Conservation (phyloP, 1,140 invertebrate species). For the Archegozetes longisetosus region DNA sequence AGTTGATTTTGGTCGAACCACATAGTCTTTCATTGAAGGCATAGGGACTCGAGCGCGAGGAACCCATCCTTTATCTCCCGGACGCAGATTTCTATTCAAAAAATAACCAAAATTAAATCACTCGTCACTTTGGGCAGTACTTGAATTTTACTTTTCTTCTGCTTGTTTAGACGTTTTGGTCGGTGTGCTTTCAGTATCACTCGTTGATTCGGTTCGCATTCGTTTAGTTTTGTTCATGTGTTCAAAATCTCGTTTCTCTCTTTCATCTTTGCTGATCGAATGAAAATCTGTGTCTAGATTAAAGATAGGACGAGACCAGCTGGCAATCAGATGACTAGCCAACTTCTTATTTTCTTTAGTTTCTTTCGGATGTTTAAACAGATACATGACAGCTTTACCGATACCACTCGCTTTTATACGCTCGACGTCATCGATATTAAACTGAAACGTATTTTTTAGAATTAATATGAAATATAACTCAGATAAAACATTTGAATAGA, state of each 20-base stretch:
- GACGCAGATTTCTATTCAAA: slow-evolving; percentile 41
- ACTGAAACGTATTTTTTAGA: slow-evolving; percentile 41
- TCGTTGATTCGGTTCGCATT: slow-evolving; percentile 18
- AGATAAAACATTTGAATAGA: slow-evolving; percentile 36
- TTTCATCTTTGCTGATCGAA: slow-evolving; percentile 40
- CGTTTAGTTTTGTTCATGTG: slow-evolving; percentile 50
- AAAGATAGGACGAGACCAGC: slow-evolving; percentile 93
- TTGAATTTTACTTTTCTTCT: slow-evolving; percentile 10
- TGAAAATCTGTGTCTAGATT: slow-evolving; percentile 91
- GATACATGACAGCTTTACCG: slow-evolving; percentile 80
- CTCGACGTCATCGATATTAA: slow-evolving; percentile 71
- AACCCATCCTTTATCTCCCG: slow-evolving; percentile 90
- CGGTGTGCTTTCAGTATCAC: slow-evolving; percentile 14
- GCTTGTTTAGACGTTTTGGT: slow-evolving; percentile 11
- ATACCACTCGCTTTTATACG: slow-evolving; percentile 86
- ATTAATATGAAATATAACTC: slow-evolving; percentile 19
- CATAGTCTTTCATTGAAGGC: slow-evolving; percentile 92
- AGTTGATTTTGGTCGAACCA: slow-evolving; percentile 79
- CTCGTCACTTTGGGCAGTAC: too few relatives aligned
- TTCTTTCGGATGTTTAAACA: slow-evolving; percentile 97
- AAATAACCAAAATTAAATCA: too few relatives aligned
- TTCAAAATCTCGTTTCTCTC: slow-evolving; percentile 74
- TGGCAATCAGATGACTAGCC: slow-evolving; percentile 80
- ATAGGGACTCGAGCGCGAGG: slow-evolving; percentile 79
- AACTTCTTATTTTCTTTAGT: slow-evolving; percentile 78